Percentiles rank a stretch among this genome's conserved stretches.
Conservation (phyloP, 2,113 vertebrate species). For the Oenanthe melanoleuca region DNA sequence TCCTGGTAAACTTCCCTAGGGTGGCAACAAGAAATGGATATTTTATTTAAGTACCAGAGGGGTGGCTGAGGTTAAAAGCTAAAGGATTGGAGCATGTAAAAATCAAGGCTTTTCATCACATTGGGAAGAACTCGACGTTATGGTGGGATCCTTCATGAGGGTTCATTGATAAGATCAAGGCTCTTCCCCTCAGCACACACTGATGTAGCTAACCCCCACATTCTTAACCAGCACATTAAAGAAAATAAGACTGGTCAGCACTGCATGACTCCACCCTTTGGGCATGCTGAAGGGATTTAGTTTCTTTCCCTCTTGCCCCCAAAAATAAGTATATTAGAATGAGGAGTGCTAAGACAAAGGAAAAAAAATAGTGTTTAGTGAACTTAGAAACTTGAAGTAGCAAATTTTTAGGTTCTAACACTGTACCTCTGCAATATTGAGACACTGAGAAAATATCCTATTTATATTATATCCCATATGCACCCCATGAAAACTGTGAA, state of each 20-base stretch:
- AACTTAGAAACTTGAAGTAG: not conserved
- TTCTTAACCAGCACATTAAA: not conserved
- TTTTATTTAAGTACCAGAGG: not conserved
- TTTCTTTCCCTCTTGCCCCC: not conserved
- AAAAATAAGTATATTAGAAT: not conserved
- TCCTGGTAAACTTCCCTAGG: slow-evolving; percentile 90
- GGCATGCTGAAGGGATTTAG: not conserved
- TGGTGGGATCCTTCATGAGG: accelerated
- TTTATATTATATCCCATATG: not conserved
- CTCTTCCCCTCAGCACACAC: not conserved
- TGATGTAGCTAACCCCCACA: not conserved
- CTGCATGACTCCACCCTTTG: not conserved
- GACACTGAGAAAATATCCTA: not conserved
- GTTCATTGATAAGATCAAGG: not conserved
- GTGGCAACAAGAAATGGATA: not conserved
- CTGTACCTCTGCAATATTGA: not conserved
- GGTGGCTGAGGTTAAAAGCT: not conserved
- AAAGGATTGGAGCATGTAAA: not conserved
- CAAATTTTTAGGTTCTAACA: not conserved
- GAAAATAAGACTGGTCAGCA: not conserved
- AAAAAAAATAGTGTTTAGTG: not conserved
- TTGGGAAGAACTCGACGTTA: not conserved
- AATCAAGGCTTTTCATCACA: not conserved
- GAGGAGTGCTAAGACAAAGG: not conserved
- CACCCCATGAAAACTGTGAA: not conserved